A percentile compares a stretch with the other conserved stretches of the same genome.
Conservation (phyloP, 2,113 vertebrate genomes). For the Vulpes lagopus region DNA sequence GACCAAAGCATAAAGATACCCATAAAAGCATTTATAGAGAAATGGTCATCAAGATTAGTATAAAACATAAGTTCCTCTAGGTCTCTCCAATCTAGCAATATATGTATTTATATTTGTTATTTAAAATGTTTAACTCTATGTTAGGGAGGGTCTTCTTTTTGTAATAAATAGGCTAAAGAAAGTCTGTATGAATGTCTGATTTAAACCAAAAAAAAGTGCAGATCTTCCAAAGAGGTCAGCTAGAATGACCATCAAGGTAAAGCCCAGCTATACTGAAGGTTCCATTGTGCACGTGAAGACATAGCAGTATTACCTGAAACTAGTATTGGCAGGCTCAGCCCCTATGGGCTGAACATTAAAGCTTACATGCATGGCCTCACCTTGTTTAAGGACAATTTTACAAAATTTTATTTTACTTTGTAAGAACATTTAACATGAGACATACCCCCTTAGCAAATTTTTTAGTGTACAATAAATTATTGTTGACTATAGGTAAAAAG, state of each 20-base stretch:
- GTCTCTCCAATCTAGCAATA: slow-evolving; percentile 70
- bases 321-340: slow-evolving; percentile 35
- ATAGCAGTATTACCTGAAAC: background rate
- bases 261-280: slow-evolving; percentile 54
- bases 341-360: slow-evolving; percentile 57
- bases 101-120: slow-evolving; percentile 77
- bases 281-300: slow-evolving; percentile 71
- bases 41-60: slow-evolving; percentile 84
- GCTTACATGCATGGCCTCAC: slow-evolving; percentile 51
- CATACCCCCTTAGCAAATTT: background rate
- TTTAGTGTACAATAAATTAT: background rate
- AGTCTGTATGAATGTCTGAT: slow-evolving; percentile 56
- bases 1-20: slow-evolving; percentile 90
- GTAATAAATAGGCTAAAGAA: slow-evolving; percentile 74
- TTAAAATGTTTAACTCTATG: slow-evolving; percentile 81
- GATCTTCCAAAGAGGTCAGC: slow-evolving; percentile 50
- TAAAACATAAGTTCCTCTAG: background rate
- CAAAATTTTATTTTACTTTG: slow-evolving; percentile 17
- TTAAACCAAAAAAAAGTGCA: slow-evolving; percentile 52
- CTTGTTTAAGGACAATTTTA: slow-evolving; percentile 82
- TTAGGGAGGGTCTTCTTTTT: slow-evolving; percentile 61
- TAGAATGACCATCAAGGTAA: slow-evolving; percentile 54
- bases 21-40: slow-evolving; percentile 90
- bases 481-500: background rate
- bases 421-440: background rate